phyloP scores from a whole-genome alignment of 2,797 vertebrate species.

The Nothura maculosa region DNA sequence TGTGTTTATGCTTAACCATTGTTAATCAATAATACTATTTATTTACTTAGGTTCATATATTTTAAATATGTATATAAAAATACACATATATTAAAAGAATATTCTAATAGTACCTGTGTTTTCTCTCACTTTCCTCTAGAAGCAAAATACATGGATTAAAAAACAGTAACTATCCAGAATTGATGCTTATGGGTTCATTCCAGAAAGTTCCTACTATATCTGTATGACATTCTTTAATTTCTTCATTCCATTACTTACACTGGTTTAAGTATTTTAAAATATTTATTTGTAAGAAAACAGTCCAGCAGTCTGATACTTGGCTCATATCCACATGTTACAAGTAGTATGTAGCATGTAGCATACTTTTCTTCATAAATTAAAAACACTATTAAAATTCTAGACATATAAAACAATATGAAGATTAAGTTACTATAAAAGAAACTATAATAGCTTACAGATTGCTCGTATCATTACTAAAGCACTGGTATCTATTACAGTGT shows the following conservation, averaged over 20 bases:
- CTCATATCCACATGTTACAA: slow-evolving; percentile 76
- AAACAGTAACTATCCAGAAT: slow-evolving; percentile 16
- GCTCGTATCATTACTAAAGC: slow-evolving; percentile 82
- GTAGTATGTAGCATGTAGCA: slow-evolving; percentile 73
- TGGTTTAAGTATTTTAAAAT: slow-evolving; percentile 76
- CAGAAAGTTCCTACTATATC: slow-evolving; percentile 32
- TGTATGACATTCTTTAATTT: slow-evolving; percentile 59
- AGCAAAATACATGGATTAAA: slow-evolving; percentile 1
- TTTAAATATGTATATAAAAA: neutral
- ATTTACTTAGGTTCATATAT: neutral
- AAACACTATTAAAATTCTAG: slow-evolving; percentile 84
- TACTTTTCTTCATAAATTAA: slow-evolving; percentile 79
- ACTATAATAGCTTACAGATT: slow-evolving; percentile 84
- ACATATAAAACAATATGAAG: slow-evolving; percentile 84
- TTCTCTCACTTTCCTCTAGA: neutral
- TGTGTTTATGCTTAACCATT: neutral
- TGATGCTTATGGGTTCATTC: neutral
- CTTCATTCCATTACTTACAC: slow-evolving; percentile 62
- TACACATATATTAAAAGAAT: neutral
- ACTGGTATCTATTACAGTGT: slow-evolving; percentile 80
- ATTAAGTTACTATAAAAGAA: slow-evolving; percentile 84
- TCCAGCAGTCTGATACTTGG: slow-evolving; percentile 65
- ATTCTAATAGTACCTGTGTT: neutral
- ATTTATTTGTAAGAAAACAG: slow-evolving; percentile 73
- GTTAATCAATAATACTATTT: neutral